These are phyloP conservation scores for Lasioglossum zephyrum DNA, from an alignment of 2,888 invertebrate genomes.

Conservation along the genomic window DNA sequence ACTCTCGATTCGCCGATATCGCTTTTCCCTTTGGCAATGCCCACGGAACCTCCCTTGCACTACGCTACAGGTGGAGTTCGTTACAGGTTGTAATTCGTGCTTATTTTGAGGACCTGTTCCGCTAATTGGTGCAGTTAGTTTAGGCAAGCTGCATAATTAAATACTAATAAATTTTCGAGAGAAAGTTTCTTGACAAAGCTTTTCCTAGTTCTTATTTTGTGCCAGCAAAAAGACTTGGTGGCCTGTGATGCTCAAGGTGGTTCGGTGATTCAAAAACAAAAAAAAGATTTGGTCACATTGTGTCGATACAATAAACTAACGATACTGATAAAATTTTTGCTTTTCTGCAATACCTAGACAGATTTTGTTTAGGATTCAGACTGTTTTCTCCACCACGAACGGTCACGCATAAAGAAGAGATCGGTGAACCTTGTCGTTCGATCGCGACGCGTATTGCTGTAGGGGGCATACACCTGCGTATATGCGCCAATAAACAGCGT, in stretches of 20 bases:
- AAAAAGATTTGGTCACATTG: background rate
- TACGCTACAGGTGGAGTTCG: background rate
- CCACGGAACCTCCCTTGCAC: background rate
- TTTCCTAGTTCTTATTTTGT: background rate
- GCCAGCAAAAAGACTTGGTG: background rate
- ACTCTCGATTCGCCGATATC: background rate
- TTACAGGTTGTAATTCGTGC: background rate
- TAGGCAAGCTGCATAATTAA: background rate
- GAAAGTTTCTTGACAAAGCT: background rate
- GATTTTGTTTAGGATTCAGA: background rate
- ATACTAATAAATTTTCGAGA: background rate
- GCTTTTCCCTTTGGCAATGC: background rate
- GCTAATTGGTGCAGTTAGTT: background rate
- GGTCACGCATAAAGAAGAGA: background rate
- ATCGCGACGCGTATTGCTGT: background rate
- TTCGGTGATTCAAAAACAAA: no score
- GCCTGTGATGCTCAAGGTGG: no score
- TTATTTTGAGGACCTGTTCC: background rate
- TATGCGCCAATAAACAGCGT: slow-evolving; percentile 16
- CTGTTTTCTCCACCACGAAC: background rate
- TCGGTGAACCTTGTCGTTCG: background rate
- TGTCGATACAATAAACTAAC: background rate
- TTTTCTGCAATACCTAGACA: background rate
- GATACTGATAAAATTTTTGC: no score
- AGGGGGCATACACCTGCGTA: background rate